Conservation (phyloP, 1,140 invertebrate genomes). For the Liolophura sinensis region DNA sequence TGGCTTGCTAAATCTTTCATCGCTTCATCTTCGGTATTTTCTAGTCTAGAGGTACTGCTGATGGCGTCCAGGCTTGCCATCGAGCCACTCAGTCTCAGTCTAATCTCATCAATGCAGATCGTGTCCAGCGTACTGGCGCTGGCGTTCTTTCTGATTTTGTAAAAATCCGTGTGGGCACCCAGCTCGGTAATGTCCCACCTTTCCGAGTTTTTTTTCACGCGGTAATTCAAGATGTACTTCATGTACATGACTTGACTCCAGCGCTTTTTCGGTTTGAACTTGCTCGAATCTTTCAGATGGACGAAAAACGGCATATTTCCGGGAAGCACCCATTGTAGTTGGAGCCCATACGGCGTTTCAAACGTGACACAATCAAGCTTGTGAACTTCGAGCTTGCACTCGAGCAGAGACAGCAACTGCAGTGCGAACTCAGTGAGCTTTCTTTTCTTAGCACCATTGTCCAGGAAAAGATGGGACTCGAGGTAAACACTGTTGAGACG, state of each 20-base stretch:
- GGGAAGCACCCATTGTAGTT: constrained; percentile 38
- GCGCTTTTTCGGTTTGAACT: constrained; percentile 33
- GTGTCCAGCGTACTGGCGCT: no score
- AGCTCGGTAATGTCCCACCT: no score
- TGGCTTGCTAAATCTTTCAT: no score
- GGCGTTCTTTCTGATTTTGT: no score
- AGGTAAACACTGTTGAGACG: constrained; percentile 23
- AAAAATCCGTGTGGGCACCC: no score
- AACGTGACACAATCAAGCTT: constrained; percentile 15
- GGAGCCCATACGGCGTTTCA: constrained; percentile 43
- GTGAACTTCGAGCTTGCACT: constrained; percentile 22
- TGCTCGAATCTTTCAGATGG: constrained; percentile 40
- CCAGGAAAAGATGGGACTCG: constrained; percentile 46
- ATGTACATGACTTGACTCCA: constrained; percentile 57
- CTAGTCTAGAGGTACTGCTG: no score
- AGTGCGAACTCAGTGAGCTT: constrained; percentile 40
- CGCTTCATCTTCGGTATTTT: no score
- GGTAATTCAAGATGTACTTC: constrained; percentile 49
- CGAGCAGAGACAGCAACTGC: constrained; percentile 33
- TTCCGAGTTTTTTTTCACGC: constrained; percentile 18
- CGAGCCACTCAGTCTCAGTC: no score
- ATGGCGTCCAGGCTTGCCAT: no score
- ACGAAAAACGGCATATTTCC: constrained; percentile 40
- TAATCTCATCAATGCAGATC: no score
- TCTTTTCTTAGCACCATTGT: constrained; percentile 32